Evolutionary conservation across 2,888 invertebrate genomes (phyloP), one percentile per base, ranked within the genome.

Genomic region (Cosmopolites sordidus): DNA sequence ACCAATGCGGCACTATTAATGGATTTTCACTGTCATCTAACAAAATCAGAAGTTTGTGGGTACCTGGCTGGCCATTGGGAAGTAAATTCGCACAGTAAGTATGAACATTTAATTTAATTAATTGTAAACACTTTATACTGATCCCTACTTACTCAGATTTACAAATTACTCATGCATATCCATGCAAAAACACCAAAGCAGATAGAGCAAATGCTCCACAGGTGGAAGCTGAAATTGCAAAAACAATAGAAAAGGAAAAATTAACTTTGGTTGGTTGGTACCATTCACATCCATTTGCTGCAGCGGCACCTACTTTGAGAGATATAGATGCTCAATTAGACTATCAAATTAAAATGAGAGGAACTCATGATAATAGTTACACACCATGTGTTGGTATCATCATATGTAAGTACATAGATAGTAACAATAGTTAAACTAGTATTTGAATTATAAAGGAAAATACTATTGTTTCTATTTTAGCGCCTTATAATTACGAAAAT

Each of bases 61-160:
- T 97, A 96, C 73, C 76, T 97, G 45, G 96, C 90, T 45, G 96
- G 97, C 2, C 87, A 87, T 52, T 97, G 96, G 96, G 96, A 96
- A 74, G 84, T 92, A 48, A 92, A 91, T 71, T 83, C 85, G 57
- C 95, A 96, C 68, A 92, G 95, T 95, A 82, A 82, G 87, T 81
- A 33, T 22, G 3, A n/a, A n/a, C n/a, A n/a, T n/a, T n/a, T n/a
- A n/a, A n/a, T n/a, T n/a, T n/a, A n/a, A n/a, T n/a, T n/a, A n/a
- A n/a, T n/a, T n/a, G n/a, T n/a, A n/a, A n/a, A n/a, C n/a, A n/a
- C n/a, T n/a, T n/a, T n/a, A n/a, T n/a, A n/a, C n/a, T n/a, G n/a
- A n/a, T n/a, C n/a, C n/a, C n/a, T 44, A 52, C 45, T 37, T 50
- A 78, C 78, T 8, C 75, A 93, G 93, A 90, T 77, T 76, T 94